Conservation (phyloP, 1,140 invertebrate genomes). For the Caenorhabditis brenneri region DNA sequence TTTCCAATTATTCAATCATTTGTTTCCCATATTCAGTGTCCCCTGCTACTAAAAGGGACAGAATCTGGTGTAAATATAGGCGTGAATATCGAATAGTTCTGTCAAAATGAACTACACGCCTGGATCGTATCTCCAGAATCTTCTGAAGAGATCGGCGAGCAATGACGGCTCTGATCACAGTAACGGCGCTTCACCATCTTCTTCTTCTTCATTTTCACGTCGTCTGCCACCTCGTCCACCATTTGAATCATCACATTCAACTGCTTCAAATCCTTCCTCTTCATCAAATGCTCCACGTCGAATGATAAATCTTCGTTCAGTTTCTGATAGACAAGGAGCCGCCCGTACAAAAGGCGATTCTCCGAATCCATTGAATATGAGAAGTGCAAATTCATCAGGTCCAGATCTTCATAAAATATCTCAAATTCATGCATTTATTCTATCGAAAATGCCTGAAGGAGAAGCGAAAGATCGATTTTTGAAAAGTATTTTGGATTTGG, state of each 20-base stretch:
- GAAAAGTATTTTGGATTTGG: constrained; percentile 62
- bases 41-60: background rate
- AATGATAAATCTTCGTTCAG: constrained; percentile 13
- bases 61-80: constrained; percentile 21
- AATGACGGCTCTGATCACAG: constrained; percentile 21
- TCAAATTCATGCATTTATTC: constrained; percentile 62
- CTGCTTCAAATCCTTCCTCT: constrained; percentile 13
- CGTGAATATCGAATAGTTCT: constrained; percentile 33
- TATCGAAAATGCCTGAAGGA: constrained; percentile 60
- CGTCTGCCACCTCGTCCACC: constrained; percentile 35
- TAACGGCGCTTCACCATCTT: background rate
- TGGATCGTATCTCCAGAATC: constrained; percentile 38
- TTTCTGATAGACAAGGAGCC: constrained; percentile 24
- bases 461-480: constrained; percentile 63
- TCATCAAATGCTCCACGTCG: constrained; percentile 3
- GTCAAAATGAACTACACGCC: constrained; percentile 39
- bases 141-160: constrained; percentile 38
- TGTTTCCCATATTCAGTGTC: background rate
- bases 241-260: constrained; percentile 43
- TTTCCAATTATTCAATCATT: background rate
- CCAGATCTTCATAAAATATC: constrained; percentile 47
- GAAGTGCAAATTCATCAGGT: constrained; percentile 13
- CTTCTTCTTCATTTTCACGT: constrained; percentile 23
- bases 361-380: constrained; percentile 20
- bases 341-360: background rate